Evolutionary conservation across 2,113 vertebrate species (phyloP).

Genomic region (Enhydra lutris): DNA sequence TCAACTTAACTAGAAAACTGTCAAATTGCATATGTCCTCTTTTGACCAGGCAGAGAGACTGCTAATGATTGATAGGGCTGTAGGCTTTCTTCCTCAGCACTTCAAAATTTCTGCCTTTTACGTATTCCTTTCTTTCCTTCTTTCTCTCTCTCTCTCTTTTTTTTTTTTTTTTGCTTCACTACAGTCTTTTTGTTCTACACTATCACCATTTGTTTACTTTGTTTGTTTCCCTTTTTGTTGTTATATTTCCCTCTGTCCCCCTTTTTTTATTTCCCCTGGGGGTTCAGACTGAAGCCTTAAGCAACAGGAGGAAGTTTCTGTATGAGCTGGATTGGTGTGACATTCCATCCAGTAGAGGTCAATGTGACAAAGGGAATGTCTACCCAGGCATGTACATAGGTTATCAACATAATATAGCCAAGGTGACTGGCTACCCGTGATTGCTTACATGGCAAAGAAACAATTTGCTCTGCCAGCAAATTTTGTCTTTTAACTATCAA

Average conservation of each 20-base stretch:
- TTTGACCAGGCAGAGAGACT: not conserved
- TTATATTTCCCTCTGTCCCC: not conserved
- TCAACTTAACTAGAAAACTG: not conserved
- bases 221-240: not conserved
- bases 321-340: not conserved
- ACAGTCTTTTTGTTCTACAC: not conserved
- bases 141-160: not conserved
- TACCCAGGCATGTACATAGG: not conserved
- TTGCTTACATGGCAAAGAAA: not conserved
- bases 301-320: not conserved
- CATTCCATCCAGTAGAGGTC: slow-evolving; percentile 48
- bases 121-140: not conserved
- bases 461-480: not conserved
- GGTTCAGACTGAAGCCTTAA: not conserved
- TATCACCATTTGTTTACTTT: not conserved
- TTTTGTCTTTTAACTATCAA: not conserved
- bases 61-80: not conserved
- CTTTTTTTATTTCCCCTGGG: not conserved
- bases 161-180: not conserved
- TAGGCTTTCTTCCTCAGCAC: not conserved
- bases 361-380: slow-evolving; percentile 22
- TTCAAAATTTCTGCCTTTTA: not conserved
- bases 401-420: rapidly evolving
- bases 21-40: not conserved
- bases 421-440: not conserved